Evolutionary conservation across 2,797 vertebrate species (phyloP), one percentile per base, ranked within the genome.

Genomic region (Scleropages formosus): DNA sequence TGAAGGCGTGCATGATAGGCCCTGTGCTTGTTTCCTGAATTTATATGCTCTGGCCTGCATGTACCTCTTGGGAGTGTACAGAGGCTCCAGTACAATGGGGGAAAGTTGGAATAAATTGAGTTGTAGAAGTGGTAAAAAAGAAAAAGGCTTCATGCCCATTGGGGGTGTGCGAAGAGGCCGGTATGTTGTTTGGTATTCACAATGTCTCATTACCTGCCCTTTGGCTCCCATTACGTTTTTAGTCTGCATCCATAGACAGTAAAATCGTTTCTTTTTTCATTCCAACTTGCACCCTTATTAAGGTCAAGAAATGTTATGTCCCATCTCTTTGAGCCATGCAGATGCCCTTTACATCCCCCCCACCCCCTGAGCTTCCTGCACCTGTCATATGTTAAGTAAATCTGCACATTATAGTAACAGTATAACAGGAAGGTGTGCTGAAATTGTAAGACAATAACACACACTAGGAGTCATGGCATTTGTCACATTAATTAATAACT

Each of bases 211-310:
- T 72, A 63, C 16, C 60, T 62, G 44, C 11, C 75, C 47, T 58
- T 64, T 71, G n/a, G 26, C 47, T 72, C 68, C 60, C 49, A 61
- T 77, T 77, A 39, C 11, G 49, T 27, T 60, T 67, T 59, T 67
- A 59, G 66, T 63, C 47, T 49, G 65, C n/a, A 39, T 75, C n/a
- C 47, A 24, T 49, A 65, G 12, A 75, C 20, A 68, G 51, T 49
- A 12, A 15, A 68, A 47, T 68, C 27, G 69, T 46, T 58, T 75
- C 69, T 27, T 39, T 39, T 31, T 39, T 39, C 31, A 39, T 39
- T 27, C 60, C 51, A 61, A 64, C 59, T 61, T 31, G n/a, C 22
- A 26, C n/a, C 68, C 60, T 72, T 61, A 72, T 72, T 72, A 77
- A 72, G 47, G 51, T 53, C 46, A 63, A 47, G 46, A 47, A 39